These are phyloP conservation scores for Ciona savignyi DNA, from an alignment of 23 tunicate genomes.

Conservation along the genomic window DNA sequence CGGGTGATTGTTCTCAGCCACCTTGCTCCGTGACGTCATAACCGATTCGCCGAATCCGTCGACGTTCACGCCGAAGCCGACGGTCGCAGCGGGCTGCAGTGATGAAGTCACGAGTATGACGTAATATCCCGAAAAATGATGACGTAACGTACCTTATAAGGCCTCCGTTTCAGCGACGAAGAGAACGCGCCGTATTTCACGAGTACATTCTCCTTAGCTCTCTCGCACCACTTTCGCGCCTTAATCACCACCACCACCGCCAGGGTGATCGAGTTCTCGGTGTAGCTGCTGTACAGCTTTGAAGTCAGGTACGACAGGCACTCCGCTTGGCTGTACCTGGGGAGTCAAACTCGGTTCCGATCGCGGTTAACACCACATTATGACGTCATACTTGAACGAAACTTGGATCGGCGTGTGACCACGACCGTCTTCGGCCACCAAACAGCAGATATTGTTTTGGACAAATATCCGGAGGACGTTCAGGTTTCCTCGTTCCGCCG, in stretches of 20 bases:
- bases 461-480: constrained; percentile 74
- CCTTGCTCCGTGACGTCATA: constrained; percentile 54
- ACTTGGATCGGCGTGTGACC: constrained; percentile 72
- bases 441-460: constrained; percentile 66
- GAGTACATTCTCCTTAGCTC: constrained; percentile 57
- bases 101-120: too few relatives aligned
- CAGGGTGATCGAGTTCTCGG: constrained; percentile 68
- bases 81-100: constrained; percentile 22
- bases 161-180: constrained; percentile 51
- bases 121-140: too few relatives aligned
- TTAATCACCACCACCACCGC: constrained; percentile 51
- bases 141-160: constrained; percentile 42
- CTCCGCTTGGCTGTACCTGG: constrained; percentile 54
- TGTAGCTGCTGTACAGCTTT: constrained; percentile 78
- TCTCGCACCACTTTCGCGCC: constrained; percentile 74
- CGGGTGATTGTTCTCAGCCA: constrained; percentile 11
- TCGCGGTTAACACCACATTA: background rate
- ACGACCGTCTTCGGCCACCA: constrained; percentile 52
- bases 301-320: constrained; percentile 59
- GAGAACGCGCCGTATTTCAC: constrained; percentile 43
- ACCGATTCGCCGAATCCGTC: constrained; percentile 51
- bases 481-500: constrained; percentile 66
- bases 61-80: constrained; percentile 68
- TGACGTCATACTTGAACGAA: constrained; percentile 50
- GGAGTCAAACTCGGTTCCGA: background rate